phyloP scores from a whole-genome alignment of 1,140 invertebrate genomes.

The Zophobas atratus region DNA sequence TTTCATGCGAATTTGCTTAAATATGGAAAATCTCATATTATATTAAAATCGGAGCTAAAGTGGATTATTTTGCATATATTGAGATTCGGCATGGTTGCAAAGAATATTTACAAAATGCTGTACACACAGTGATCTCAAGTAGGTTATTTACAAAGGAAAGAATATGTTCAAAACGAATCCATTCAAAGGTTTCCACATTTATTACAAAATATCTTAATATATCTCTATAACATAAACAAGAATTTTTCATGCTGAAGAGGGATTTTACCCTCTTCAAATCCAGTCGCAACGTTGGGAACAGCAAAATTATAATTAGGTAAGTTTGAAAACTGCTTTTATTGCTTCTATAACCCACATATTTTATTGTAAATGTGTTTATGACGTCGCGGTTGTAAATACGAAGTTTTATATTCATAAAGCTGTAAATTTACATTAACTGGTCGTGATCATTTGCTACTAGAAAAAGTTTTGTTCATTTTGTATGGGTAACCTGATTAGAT shows the following conservation, averaged over 20 bases:
- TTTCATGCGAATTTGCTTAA: slow-evolving; percentile 15
- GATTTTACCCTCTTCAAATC: background rate
- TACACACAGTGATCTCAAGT: background rate
- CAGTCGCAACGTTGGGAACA: background rate
- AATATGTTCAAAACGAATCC: background rate
- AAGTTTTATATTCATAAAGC: background rate
- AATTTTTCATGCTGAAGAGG: background rate
- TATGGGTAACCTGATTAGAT: too few relatives aligned
- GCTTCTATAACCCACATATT: slow-evolving; percentile 1
- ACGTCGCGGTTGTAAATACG: background rate
- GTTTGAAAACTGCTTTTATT: background rate
- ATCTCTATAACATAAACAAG: background rate
- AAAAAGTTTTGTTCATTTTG: too few relatives aligned
- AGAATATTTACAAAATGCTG: slow-evolving; percentile 15
- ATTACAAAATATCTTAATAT: background rate
- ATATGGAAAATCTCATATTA: slow-evolving; percentile 13
- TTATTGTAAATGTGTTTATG: slow-evolving; percentile 25
- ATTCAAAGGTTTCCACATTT: background rate
- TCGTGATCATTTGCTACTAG: too few relatives aligned
- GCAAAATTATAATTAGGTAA: background rate
- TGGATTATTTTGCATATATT: slow-evolving; percentile 18
- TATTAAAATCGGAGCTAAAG: slow-evolving; percentile 5
- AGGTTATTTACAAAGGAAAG: background rate
- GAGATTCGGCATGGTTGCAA: background rate
- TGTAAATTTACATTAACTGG: background rate